Percentiles rank a stretch among this genome's conserved stretches.
phyloP scores from a whole-genome alignment of 2,113 vertebrate genomes.

The Hydrochoerus hydrochaeris region DNA sequence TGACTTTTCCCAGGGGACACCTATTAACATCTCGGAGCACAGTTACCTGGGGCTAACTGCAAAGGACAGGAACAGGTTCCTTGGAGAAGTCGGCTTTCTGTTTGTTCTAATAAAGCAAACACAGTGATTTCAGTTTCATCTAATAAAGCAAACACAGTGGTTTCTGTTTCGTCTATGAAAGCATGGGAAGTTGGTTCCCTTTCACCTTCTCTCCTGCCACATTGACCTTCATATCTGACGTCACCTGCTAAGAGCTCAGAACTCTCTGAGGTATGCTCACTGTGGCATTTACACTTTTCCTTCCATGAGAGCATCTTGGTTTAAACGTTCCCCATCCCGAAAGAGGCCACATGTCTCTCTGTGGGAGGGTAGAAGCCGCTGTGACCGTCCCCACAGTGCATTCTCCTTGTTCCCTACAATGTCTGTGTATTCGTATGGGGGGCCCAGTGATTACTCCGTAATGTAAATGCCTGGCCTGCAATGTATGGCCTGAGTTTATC shows the following conservation, averaged over 20 bases:
- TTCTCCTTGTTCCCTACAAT: not conserved
- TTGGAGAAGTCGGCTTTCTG: not conserved
- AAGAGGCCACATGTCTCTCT: not conserved
- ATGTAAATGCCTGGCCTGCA: slow-evolving; percentile 67
- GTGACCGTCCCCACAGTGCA: not conserved
- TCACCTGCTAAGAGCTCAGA: not conserved
- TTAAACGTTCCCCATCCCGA: not conserved
- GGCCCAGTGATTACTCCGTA: slow-evolving; percentile 38
- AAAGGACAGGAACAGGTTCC: not conserved
- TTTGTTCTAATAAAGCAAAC: not conserved
- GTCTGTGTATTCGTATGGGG: slow-evolving; percentile 1
- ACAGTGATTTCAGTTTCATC: not conserved
- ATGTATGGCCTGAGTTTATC: slow-evolving; percentile 74
- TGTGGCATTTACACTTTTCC: not conserved
- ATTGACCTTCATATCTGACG: rapidly evolving
- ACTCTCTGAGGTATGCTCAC: not conserved
- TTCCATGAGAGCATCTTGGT: not conserved
- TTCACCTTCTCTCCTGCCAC: not conserved
- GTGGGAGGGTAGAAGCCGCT: not conserved
- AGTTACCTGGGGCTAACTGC: not conserved
- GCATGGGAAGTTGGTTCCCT: not conserved
- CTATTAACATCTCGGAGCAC: not conserved
- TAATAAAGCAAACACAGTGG: not conserved
- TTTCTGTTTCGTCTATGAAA: not conserved
- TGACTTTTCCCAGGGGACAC: not conserved